phyloP scores from a whole-genome alignment of 2,113 vertebrate genomes.

The Alligator mississippiensis region DNA sequence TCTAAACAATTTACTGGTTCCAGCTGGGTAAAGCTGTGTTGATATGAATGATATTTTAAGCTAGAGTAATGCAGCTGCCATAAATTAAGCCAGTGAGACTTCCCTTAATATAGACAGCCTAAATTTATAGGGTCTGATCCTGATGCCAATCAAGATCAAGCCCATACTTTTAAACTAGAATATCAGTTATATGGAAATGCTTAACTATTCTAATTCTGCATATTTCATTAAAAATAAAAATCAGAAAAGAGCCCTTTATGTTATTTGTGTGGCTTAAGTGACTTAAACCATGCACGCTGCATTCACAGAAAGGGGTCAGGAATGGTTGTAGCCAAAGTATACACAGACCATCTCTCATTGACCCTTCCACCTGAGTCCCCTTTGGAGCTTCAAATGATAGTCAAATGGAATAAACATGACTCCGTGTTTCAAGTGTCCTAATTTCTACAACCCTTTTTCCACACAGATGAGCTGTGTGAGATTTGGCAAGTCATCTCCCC shows the following conservation, averaged over 20 bases:
- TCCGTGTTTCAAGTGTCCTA: background rate
- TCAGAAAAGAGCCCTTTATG: background rate
- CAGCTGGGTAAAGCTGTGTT: background rate
- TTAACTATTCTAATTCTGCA: background rate
- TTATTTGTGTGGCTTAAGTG: background rate
- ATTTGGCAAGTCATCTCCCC: background rate
- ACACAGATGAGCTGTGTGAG: background rate
- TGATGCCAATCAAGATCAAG: background rate
- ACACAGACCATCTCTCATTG: background rate
- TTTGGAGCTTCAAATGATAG: background rate
- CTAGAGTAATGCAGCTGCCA: background rate
- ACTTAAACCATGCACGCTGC: background rate
- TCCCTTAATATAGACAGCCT: background rate
- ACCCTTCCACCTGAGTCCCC: background rate
- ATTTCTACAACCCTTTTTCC: background rate
- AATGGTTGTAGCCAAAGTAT: background rate
- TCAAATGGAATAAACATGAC: background rate
- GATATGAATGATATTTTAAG: background rate
- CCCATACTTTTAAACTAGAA: background rate
- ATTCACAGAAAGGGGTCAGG: background rate
- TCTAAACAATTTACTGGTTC: background rate
- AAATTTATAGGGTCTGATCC: background rate
- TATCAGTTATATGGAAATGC: background rate
- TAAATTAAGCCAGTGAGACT: background rate
- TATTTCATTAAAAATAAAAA: background rate